phyloP scores from a whole-genome alignment of 2,113 vertebrate species.

The Ranitomeya variabilis region DNA sequence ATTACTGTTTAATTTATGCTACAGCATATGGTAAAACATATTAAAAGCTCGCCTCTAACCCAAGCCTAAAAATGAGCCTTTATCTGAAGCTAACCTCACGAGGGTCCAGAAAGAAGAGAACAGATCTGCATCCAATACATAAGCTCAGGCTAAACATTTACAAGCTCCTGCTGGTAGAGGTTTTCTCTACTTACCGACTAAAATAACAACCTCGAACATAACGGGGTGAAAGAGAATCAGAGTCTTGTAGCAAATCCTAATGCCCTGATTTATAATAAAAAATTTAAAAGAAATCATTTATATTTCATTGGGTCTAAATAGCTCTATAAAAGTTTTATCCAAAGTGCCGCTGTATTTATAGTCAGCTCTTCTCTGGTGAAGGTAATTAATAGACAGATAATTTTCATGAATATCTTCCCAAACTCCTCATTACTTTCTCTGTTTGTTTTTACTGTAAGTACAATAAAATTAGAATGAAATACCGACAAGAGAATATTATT shows the following conservation, averaged over 20 bases:
- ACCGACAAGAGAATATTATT: not conserved
- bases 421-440: constrained; percentile 28
- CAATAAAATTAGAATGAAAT: not conserved
- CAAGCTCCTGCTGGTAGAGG: not conserved
- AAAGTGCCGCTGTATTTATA: constrained; percentile 76
- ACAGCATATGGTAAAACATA: not conserved
- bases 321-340: constrained; percentile 87
- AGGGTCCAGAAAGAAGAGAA: not conserved
- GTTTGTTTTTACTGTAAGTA: constrained; percentile 49
- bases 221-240: constrained; percentile 59
- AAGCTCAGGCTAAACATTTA: not conserved
- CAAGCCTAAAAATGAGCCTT: not conserved
- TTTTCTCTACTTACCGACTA: constrained; percentile 18
- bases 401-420: constrained; percentile 67
- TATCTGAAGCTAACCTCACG: not conserved
- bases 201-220: constrained; percentile 51
- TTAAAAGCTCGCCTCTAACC: not conserved
- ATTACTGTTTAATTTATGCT: not conserved
- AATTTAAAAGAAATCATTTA: constrained; percentile 88
- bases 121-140: not conserved
- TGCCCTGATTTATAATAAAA: constrained; percentile 85
- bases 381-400: constrained; percentile 83
- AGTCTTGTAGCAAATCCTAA: constrained; percentile 66
- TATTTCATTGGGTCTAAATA: constrained; percentile 86
- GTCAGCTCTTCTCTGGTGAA: constrained; percentile 68